A percentile compares a stretch with the other conserved stretches of the same genome.
phyloP scores from a whole-genome alignment of 2,797 vertebrate genomes.

The Sphenodon punctatus region DNA sequence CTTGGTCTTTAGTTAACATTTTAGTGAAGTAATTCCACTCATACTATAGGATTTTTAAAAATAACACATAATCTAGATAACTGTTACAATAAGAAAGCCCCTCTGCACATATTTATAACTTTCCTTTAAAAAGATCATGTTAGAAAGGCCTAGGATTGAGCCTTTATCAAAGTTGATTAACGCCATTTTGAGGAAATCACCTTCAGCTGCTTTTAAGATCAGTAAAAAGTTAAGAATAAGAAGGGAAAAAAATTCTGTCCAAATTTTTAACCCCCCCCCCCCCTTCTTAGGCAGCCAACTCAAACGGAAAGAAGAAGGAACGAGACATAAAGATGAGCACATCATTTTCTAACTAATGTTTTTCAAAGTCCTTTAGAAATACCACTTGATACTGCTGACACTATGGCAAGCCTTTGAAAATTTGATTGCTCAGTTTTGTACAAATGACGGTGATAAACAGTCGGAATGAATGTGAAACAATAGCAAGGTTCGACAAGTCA shows the following conservation, averaged over 20 bases:
- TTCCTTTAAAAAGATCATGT: background rate
- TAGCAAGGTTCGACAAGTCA: background rate
- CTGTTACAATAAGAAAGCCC: background rate
- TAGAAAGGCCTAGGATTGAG: background rate
- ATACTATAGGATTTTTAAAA: background rate
- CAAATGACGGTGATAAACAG: background rate
- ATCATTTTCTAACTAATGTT: background rate
- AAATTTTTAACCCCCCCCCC: too few species aligned
- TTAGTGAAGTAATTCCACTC: background rate
- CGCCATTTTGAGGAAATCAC: background rate
- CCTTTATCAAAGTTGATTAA: background rate
- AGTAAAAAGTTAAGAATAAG: too few species aligned
- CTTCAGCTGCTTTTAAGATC: background rate
- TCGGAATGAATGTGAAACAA: background rate
- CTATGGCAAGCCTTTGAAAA: background rate
- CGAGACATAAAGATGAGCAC: background rate
- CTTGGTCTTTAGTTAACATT: background rate
- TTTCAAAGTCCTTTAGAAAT: background rate
- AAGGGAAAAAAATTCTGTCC: too few species aligned
- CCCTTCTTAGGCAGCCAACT: too few species aligned
- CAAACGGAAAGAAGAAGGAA: background rate
- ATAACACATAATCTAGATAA: background rate
- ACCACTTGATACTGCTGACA: background rate
- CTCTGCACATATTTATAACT: background rate
- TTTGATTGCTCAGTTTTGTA: background rate